Percentiles rank a stretch among this genome's conserved stretches.
These are phyloP conservation scores for Hypolimnas misippus DNA, from an alignment of 2,888 invertebrate genomes.

Conservation along the genomic window DNA sequence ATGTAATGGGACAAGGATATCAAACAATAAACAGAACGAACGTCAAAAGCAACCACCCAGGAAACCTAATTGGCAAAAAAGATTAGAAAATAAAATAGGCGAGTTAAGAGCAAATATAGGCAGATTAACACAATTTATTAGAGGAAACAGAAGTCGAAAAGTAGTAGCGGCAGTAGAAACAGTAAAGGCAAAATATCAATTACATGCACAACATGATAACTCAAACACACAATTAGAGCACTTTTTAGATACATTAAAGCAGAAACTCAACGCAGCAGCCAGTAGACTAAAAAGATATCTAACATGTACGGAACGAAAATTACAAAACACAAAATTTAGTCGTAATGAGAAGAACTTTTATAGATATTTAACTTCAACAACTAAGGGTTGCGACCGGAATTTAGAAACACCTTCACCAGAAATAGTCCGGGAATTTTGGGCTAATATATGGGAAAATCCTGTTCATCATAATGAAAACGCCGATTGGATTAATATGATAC, in stretches of 20 bases:
- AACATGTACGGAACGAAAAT: slow-evolving; percentile 31
- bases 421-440: slow-evolving; percentile 30
- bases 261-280: slow-evolving; percentile 18
- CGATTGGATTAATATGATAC: slow-evolving; percentile 15
- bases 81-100: slow-evolving; percentile 1
- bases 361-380: slow-evolving; percentile 8
- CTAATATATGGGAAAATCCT: slow-evolving; percentile 34
- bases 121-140: background rate
- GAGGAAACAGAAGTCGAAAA: background rate
- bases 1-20: background rate
- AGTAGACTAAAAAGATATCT: slow-evolving; percentile 27
- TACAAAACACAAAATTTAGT: slow-evolving; percentile 32
- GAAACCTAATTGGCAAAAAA: background rate
- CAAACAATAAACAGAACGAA: background rate
- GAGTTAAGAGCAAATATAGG: slow-evolving; percentile 9
- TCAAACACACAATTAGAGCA: slow-evolving; percentile 17
- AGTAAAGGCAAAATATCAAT: slow-evolving; percentile 20
- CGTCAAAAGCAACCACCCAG: background rate
- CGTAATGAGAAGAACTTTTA: slow-evolving; percentile 36
- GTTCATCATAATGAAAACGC: slow-evolving; percentile 31
- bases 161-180: slow-evolving; percentile 1
- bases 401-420: slow-evolving; percentile 12
- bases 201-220: slow-evolving; percentile 30
- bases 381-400: background rate
- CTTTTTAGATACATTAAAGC: slow-evolving; percentile 34